A percentile compares a stretch with the other conserved stretches of the same genome.
Conservation (phyloP, 2,113 vertebrate genomes). For the Numenius arquata region DNA sequence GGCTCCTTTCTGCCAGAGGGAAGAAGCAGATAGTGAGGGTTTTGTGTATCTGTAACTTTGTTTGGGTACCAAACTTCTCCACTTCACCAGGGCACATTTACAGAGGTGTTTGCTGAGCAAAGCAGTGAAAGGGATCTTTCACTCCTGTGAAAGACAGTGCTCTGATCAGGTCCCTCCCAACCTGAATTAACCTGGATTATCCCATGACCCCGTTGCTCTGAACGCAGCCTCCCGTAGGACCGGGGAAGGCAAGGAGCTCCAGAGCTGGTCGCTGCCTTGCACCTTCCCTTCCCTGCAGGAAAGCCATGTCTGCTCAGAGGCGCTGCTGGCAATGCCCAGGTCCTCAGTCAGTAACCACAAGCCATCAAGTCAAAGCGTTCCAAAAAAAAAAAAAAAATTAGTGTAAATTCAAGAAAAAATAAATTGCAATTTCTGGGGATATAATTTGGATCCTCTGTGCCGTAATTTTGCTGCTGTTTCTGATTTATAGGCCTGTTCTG, state of each 20-base stretch:
- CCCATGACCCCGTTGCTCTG: not conserved
- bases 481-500: conserved; percentile 1
- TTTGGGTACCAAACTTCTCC: not conserved
- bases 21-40: not conserved
- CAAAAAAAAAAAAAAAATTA: not conserved
- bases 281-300: not conserved
- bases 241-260: not conserved
- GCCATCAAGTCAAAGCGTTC: not conserved
- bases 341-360: not conserved
- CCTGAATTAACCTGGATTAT: not conserved
- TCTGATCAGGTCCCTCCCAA: not conserved
- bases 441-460: not conserved
- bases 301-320: not conserved
- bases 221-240: not conserved
- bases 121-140: not conserved
- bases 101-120: not conserved
- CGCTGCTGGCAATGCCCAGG: not conserved
- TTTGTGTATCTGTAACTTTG: not conserved
- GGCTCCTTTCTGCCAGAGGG: not conserved
- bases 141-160: not conserved
- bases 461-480: not conserved
- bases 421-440: not conserved
- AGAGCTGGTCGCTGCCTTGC: not conserved
- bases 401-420: not conserved
- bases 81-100: not conserved